These are phyloP conservation scores for Calliscelio sp. DNA, from an alignment of 2,888 invertebrate genomes.

Conservation along the genomic window DNA sequence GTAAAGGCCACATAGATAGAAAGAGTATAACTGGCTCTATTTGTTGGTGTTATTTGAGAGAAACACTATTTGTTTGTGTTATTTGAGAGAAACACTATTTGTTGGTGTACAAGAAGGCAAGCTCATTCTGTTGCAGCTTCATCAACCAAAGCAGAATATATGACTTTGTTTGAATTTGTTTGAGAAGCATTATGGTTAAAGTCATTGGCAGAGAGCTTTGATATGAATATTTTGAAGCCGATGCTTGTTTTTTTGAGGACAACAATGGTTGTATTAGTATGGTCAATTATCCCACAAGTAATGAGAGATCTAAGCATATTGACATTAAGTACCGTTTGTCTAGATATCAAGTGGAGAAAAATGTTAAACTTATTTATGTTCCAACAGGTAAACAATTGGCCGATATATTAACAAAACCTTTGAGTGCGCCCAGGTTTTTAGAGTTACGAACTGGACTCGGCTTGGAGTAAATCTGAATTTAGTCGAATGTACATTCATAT, in stretches of 20 bases:
- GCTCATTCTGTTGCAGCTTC: conserved; percentile 74
- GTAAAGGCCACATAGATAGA: too few species aligned
- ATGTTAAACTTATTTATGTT: neutral
- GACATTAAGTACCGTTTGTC: conserved; percentile 79
- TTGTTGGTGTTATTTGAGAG: too few species aligned
- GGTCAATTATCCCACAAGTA: conserved; percentile 78
- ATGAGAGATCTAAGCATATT: conserved; percentile 79
- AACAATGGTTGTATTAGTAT: conserved; percentile 80
- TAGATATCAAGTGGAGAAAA: conserved; percentile 73
- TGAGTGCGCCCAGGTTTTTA: too few species aligned
- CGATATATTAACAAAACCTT: too few species aligned
- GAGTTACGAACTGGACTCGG: too few species aligned
- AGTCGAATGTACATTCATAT: too few species aligned
- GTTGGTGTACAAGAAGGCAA: conserved; percentile 75
- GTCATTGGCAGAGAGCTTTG: conserved; percentile 76
- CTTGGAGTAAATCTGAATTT: too few species aligned
- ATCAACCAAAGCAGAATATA: conserved; percentile 65
- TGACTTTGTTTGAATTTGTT: conserved; percentile 78
- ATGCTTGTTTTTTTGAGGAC: conserved; percentile 79
- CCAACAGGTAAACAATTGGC: too few species aligned
- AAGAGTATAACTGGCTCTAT: conserved; percentile 71
- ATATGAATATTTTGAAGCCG: conserved; percentile 69
- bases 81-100: conserved; percentile 49
- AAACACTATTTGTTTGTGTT: too few species aligned
- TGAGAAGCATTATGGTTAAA: conserved; percentile 80